These are phyloP conservation scores for Leucoma salicis DNA, from an alignment of 2,888 invertebrate genomes.

Conservation along the genomic window DNA sequence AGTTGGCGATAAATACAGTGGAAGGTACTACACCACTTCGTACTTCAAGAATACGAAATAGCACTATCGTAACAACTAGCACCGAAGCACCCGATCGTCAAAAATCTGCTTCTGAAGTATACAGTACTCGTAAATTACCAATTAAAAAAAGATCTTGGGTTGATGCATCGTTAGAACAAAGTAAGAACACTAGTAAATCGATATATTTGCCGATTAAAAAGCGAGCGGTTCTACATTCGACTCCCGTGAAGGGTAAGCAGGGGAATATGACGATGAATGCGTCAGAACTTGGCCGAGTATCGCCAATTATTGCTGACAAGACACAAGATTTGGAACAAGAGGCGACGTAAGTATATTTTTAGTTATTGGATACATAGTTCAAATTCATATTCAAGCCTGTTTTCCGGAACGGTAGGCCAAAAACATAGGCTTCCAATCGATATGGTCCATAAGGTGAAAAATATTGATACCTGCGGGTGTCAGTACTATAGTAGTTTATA, in stretches of 20 bases:
- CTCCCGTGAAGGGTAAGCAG: slow-evolving; percentile 53
- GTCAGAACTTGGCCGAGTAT: slow-evolving; percentile 52
- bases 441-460: too few relatives aligned
- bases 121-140: slow-evolving; percentile 51
- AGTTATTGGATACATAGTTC: not conserved
- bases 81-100: slow-evolving; percentile 11
- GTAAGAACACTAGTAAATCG: not conserved
- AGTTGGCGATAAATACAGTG: slow-evolving; percentile 49
- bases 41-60: slow-evolving; percentile 35
- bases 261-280: slow-evolving; percentile 36
- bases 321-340: not conserved
- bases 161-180: slow-evolving; percentile 6
- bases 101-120: slow-evolving; percentile 42
- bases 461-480: too few relatives aligned
- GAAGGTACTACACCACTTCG: slow-evolving; percentile 43
- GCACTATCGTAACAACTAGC: slow-evolving; percentile 19
- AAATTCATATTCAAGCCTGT: too few relatives aligned
- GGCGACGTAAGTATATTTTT: not conserved
- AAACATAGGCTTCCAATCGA: too few relatives aligned
- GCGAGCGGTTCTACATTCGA: slow-evolving; percentile 58
- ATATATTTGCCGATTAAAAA: slow-evolving; percentile 56
- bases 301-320: slow-evolving; percentile 45
- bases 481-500: too few relatives aligned
- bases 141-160: slow-evolving; percentile 61
- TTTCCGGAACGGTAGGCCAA: too few relatives aligned